These are phyloP conservation scores for Rhopalosiphum nymphaeae DNA, from an alignment of 2,888 invertebrate genomes.

Conservation along the genomic window DNA sequence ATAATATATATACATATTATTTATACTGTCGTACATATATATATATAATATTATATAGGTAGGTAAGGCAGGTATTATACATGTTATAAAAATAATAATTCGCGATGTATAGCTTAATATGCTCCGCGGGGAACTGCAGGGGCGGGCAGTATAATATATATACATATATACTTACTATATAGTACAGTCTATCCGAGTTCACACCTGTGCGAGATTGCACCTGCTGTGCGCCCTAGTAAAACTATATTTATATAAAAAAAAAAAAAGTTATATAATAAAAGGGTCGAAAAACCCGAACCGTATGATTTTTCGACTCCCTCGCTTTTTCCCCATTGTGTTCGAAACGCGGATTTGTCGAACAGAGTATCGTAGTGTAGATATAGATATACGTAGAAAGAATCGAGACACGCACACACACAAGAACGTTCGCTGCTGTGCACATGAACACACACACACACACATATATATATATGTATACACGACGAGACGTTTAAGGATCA, in stretches of 20 bases:
- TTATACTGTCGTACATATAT: neutral
- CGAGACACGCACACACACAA: neutral
- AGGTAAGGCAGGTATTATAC: neutral
- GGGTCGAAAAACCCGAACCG: slow-evolving; percentile 63
- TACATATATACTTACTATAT: neutral
- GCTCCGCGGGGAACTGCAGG: neutral
- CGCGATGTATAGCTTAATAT: neutral
- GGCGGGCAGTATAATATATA: neutral
- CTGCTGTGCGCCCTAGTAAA: slow-evolving; percentile 56
- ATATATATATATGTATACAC: neutral
- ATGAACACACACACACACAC: neutral
- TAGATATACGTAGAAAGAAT: neutral
- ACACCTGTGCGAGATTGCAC: slow-evolving; percentile 62
- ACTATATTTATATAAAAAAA: slow-evolving; percentile 19
- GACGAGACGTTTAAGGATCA: slow-evolving; percentile 60
- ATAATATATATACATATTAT: too few relatives aligned
- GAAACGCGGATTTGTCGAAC: slow-evolving; percentile 59
- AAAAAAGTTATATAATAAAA: slow-evolving; percentile 48
- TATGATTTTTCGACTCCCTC: slow-evolving; percentile 65
- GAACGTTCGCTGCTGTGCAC: neutral
- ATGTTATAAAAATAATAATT: neutral
- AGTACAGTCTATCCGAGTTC: slow-evolving; percentile 31
- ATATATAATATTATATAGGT: neutral
- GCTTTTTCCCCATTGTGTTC: slow-evolving; percentile 40
- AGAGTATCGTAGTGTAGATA: neutral